Evolutionary conservation across 2,113 vertebrate species (phyloP).

Genomic region (Rhea americana): DNA sequence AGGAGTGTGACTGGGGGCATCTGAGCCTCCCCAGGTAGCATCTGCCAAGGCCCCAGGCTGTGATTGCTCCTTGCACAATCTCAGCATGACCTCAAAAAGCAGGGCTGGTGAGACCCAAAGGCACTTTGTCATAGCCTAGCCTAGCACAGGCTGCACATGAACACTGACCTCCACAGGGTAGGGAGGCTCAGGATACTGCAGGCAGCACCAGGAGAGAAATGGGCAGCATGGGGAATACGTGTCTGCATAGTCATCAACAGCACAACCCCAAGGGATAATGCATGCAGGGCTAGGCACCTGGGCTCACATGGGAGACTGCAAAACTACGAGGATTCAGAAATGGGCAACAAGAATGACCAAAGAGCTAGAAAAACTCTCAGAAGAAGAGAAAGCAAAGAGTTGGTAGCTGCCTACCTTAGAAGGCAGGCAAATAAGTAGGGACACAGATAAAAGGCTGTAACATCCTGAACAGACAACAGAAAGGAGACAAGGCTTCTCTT

Average conservation of each 20-base stretch:
- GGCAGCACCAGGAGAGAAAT: fast-evolving
- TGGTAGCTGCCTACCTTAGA: not conserved
- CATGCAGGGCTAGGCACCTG: not conserved
- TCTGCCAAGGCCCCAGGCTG: not conserved
- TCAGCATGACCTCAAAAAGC: fast-evolving
- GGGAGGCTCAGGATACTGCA: not conserved
- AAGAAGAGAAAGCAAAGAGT: not conserved
- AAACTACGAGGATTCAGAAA: not conserved
- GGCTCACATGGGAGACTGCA: not conserved
- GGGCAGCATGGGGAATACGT: fast-evolving
- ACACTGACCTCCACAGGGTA: fast-evolving
- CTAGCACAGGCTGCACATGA: not conserved
- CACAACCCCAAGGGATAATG: not conserved
- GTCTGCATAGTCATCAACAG: not conserved
- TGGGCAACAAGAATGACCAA: not conserved
- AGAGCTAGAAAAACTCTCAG: not conserved
- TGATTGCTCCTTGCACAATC: not conserved
- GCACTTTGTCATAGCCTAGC: not conserved
- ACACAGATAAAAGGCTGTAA: not conserved
- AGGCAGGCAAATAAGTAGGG: not conserved
- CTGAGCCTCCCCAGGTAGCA: not conserved
- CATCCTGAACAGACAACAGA: not conserved
- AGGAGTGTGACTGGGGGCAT: not conserved
- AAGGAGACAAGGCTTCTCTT: not conserved
- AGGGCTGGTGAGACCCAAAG: fast-evolving